Percentiles rank a stretch among this genome's conserved stretches.
Conservation (phyloP, 2,888 invertebrate genomes). For the Torymus texanus region DNA sequence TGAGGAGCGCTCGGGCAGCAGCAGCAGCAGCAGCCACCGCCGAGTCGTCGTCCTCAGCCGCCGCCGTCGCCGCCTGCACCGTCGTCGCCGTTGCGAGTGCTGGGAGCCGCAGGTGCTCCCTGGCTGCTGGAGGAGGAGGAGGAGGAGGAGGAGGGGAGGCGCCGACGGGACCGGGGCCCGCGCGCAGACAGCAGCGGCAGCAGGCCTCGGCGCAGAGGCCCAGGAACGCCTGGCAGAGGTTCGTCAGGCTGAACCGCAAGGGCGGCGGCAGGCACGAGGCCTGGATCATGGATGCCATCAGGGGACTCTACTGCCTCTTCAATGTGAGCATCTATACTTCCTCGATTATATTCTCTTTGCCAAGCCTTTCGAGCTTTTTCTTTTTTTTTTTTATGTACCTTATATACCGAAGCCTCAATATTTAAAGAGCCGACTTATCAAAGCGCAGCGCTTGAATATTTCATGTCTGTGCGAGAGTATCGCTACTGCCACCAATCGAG, state of each 20-base stretch:
- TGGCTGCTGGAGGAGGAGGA: background rate
- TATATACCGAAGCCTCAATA: background rate
- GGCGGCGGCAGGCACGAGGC: constrained; percentile 58
- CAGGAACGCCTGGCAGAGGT: constrained; percentile 56
- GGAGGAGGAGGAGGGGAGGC: background rate
- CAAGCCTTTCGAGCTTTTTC: background rate
- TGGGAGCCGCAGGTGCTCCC: constrained; percentile 4
- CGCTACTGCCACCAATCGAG: too few species aligned
- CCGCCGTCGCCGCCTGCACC: background rate
- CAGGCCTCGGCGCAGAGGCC: background rate
- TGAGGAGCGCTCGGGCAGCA: constrained; percentile 31
- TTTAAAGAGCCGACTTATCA: background rate
- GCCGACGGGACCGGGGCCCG: background rate
- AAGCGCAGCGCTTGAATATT: too few species aligned
- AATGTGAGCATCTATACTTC: constrained; percentile 62
- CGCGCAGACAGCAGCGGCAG: background rate
- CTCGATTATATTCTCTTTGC: background rate
- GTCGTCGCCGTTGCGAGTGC: constrained; percentile 1
- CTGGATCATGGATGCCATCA: constrained; percentile 68
- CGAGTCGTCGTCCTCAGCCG: background rate
- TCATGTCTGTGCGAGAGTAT: too few species aligned
- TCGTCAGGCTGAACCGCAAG: constrained; percentile 59
- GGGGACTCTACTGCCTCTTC: constrained; percentile 68
- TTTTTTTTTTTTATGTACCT: too few species aligned
- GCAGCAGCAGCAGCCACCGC: background rate